A percentile compares a stretch with the other conserved stretches of the same genome.
Evolutionary conservation across 2,797 vertebrate species (phyloP).

Genomic region (Enoplosus armatus): DNA sequence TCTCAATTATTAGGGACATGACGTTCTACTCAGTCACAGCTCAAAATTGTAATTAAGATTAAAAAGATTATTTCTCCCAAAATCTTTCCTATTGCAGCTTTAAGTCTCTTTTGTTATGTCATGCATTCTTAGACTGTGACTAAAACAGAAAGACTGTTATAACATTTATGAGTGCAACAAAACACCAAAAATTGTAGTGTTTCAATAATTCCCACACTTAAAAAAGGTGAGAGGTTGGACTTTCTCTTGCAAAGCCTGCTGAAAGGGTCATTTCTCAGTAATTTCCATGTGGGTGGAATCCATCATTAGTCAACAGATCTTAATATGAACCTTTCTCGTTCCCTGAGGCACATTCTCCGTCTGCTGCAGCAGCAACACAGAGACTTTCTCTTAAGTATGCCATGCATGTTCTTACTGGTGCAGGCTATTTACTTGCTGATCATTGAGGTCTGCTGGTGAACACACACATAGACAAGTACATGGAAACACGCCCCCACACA

Average conservation of each 20-base stretch:
- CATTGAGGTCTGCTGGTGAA: constrained; percentile 42
- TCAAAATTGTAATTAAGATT: neutral
- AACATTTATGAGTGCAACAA: constrained; percentile 19
- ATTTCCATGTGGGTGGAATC: constrained; percentile 54
- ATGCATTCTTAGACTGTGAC: constrained; percentile 36
- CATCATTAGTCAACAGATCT: constrained; percentile 63
- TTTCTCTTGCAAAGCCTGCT: constrained; percentile 18
- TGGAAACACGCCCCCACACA: constrained; percentile 1
- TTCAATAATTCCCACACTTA: constrained; percentile 22
- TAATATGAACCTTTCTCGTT: constrained; percentile 56
- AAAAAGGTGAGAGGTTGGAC: constrained; percentile 17
- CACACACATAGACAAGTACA: constrained; percentile 38
- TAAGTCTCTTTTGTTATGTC: neutral
- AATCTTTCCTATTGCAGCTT: constrained; percentile 21
- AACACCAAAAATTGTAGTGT: constrained; percentile 10
- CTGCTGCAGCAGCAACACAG: constrained; percentile 58
- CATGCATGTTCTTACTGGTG: constrained; percentile 79
- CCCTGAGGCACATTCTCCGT: constrained; percentile 76
- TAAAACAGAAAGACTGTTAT: constrained; percentile 8
- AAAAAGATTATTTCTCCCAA: constrained; percentile 1
- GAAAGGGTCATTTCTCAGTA: constrained; percentile 39
- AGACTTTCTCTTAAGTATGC: constrained; percentile 64
- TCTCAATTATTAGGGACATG: neutral
- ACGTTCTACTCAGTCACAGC: neutral
- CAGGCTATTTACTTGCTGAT: constrained; percentile 53